These are phyloP conservation scores for Riptortus pedestris DNA, from an alignment of 1,140 invertebrate species.

Conservation along the genomic window DNA sequence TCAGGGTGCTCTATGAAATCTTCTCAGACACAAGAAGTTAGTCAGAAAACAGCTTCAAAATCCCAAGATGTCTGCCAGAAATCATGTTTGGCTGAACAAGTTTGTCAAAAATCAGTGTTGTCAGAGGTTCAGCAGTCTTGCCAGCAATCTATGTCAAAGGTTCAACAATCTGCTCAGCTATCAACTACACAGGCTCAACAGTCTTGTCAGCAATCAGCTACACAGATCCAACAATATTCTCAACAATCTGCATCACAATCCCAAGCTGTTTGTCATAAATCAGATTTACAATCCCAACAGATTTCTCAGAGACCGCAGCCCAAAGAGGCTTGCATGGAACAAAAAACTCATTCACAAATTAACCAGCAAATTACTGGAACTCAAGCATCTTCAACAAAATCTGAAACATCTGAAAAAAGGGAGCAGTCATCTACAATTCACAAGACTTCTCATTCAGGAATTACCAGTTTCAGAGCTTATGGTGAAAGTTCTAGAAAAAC, in stretches of 20 bases:
- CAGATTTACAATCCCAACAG: neutral
- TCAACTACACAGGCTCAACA: too few species aligned
- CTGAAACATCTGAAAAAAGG: neutral
- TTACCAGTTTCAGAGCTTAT: conserved; percentile 5
- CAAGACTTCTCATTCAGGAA: neutral
- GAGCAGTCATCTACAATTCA: neutral
- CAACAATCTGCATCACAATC: neutral
- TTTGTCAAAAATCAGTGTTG: neutral
- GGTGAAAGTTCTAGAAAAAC: neutral
- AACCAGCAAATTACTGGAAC: too few species aligned
- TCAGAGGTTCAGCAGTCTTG: neutral
- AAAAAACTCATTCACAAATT: too few species aligned
- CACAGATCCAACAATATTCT: neutral
- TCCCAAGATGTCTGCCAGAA: neutral
- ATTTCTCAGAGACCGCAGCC: too few species aligned
- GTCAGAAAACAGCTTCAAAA: neutral
- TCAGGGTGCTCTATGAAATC: neutral
- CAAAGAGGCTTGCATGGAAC: too few species aligned
- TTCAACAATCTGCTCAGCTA: neutral
- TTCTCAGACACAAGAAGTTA: too few species aligned
- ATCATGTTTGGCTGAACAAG: too few species aligned
- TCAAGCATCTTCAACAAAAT: neutral
- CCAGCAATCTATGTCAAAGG: neutral
- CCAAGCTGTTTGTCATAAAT: neutral
- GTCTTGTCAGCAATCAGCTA: neutral